A percentile compares a stretch with the other conserved stretches of the same genome.
These are phyloP conservation scores for Palaemon carinicauda DNA, from an alignment of 1,140 invertebrate genomes.

Conservation along the genomic window DNA sequence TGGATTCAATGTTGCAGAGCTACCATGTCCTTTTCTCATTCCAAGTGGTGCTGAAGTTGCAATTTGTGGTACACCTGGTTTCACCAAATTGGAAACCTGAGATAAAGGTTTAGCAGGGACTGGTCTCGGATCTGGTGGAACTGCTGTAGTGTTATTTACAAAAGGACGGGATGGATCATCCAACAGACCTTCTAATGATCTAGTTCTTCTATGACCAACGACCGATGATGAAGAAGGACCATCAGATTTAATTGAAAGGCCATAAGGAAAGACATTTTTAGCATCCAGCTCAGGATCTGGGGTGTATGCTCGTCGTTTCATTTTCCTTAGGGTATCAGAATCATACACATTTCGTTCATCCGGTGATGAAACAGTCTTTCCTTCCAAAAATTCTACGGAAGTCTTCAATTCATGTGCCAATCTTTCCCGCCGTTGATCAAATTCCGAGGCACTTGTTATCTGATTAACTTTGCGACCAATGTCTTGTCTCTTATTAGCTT, in stretches of 20 bases:
- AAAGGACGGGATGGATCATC: constrained; percentile 66
- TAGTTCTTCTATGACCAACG: constrained; percentile 61
- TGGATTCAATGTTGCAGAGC: neutral
- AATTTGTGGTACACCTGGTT: neutral
- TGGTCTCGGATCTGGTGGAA: neutral
- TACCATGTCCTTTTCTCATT: constrained; percentile 20
- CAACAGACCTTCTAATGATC: constrained; percentile 73
- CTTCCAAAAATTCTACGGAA: constrained; percentile 59
- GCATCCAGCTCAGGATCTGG: constrained; percentile 50
- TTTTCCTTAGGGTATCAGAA: constrained; percentile 60
- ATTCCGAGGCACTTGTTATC: constrained; percentile 65
- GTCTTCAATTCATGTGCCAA: constrained; percentile 55
- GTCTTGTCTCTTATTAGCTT: constrained; percentile 73
- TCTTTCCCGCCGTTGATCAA: constrained; percentile 41
- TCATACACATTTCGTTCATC: constrained; percentile 62
- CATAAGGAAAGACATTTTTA: constrained; percentile 59
- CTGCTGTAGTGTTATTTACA: constrained; percentile 16
- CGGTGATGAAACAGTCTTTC: constrained; percentile 60
- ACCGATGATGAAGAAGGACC: constrained; percentile 13
- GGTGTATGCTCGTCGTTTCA: constrained; percentile 53
- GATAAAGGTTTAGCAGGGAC: neutral
- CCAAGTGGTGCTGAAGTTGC: neutral
- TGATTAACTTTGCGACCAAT: constrained; percentile 82
- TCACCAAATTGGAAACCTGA: constrained; percentile 26
- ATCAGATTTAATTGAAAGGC: constrained; percentile 56